Conservation (phyloP, 2,113 vertebrate genomes). For the Castor canadensis region DNA sequence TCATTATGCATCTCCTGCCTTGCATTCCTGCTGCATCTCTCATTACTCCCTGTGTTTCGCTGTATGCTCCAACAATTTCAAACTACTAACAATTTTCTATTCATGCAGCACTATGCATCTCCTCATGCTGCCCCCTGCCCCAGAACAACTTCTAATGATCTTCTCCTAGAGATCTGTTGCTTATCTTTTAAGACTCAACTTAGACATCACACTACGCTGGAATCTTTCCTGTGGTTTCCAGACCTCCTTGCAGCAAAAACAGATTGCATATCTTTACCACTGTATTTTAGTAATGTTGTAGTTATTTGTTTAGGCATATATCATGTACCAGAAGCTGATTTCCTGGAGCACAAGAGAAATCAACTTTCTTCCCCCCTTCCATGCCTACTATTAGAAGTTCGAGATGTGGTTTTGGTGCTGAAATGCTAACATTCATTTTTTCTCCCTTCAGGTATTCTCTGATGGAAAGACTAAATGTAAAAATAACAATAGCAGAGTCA, state of each 20-base stretch:
- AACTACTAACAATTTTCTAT: not conserved
- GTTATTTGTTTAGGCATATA: slow-evolving; percentile 33
- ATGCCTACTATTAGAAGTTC: not conserved
- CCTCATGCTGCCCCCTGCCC: not conserved
- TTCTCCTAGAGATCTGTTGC: not conserved
- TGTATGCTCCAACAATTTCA: not conserved
- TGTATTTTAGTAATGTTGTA: not conserved
- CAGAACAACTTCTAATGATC: not conserved
- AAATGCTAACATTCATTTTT: not conserved
- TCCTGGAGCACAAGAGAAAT: not conserved
- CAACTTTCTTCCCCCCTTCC: not conserved
- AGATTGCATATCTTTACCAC: not conserved
- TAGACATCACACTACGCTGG: not conserved
- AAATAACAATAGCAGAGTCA: not conserved
- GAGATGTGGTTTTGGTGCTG: not conserved
- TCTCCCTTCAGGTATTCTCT: not conserved
- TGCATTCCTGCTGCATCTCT: not conserved
- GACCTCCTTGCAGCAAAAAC: not conserved
- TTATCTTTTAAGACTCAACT: slow-evolving; percentile 11
- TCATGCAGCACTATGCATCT: not conserved
- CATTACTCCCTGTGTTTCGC: not conserved
- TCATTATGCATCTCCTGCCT: not conserved
- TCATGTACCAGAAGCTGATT: not conserved
- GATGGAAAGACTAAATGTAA: not conserved
- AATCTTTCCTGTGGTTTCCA: slow-evolving; percentile 22